Conservation (phyloP, 1,140 invertebrate species). For the Camponotus vicinus region DNA sequence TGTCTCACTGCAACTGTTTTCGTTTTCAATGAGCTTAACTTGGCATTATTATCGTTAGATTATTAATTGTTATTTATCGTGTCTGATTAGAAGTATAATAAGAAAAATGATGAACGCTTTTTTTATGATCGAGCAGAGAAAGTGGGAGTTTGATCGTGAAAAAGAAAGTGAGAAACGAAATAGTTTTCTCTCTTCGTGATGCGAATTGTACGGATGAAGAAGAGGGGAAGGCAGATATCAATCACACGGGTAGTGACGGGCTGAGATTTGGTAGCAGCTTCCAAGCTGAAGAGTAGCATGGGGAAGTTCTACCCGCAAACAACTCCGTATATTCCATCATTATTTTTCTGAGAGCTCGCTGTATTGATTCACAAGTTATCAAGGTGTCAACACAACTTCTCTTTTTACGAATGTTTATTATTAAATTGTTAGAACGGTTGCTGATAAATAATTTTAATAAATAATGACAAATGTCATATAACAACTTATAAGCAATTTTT, state of each 20-base stretch:
- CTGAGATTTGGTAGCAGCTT: slow-evolving; percentile 80
- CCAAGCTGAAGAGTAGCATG: slow-evolving; percentile 66
- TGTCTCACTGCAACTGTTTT: background rate
- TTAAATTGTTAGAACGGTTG: background rate
- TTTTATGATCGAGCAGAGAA: background rate
- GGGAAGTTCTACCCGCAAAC: slow-evolving; percentile 70
- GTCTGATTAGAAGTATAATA: background rate
- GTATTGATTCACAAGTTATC: slow-evolving; percentile 76
- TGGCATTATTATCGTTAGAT: background rate
- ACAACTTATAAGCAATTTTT: background rate
- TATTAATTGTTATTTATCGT: slow-evolving; percentile 22
- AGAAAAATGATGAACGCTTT: slow-evolving; percentile 1
- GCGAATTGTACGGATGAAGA: slow-evolving; percentile 75
- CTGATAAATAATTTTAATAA: background rate
- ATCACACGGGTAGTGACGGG: slow-evolving; percentile 79
- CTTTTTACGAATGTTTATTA: background rate
- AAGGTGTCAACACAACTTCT: slow-evolving; percentile 66
- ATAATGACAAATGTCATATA: background rate
- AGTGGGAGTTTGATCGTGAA: slow-evolving; percentile 20
- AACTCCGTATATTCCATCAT: slow-evolving; percentile 78
- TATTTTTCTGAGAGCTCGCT: slow-evolving; percentile 75
- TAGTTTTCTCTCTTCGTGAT: slow-evolving; percentile 68
- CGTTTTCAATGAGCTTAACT: background rate
- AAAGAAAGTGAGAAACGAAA: slow-evolving; percentile 66
- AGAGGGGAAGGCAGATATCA: slow-evolving; percentile 78